Evolutionary conservation across 2,797 vertebrate species (phyloP).

Genomic region (Octomys mimax): DNA sequence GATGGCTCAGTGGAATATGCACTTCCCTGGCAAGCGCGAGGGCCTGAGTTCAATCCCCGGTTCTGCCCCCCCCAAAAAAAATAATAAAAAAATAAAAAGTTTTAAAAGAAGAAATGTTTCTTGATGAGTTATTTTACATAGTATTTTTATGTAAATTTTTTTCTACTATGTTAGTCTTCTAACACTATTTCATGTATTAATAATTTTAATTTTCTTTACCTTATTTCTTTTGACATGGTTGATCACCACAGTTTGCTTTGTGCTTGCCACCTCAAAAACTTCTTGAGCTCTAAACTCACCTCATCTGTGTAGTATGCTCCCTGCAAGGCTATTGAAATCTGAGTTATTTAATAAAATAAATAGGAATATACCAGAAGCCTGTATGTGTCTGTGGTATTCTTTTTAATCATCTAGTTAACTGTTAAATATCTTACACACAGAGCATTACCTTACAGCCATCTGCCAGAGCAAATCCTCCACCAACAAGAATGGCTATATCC

Average conservation of each 20-base stretch:
- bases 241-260: not conserved
- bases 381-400: slow-evolving; percentile 47
- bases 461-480: slow-evolving; percentile 96
- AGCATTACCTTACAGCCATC: slow-evolving; percentile 94
- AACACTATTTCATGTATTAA: slow-evolving; percentile 41
- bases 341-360: slow-evolving; percentile 42
- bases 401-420: slow-evolving; percentile 69
- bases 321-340: slow-evolving; percentile 45
- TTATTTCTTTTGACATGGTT: slow-evolving; percentile 57
- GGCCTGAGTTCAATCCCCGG: too few relatives aligned
- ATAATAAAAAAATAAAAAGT: too few relatives aligned
- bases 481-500: slow-evolving; percentile 95
- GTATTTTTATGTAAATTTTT: not conserved
- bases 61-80: too few relatives aligned
- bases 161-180: slow-evolving; percentile 33
- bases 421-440: slow-evolving; percentile 76
- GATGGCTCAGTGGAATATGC: too few relatives aligned
- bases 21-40: too few relatives aligned
- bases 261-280: slow-evolving; percentile 21
- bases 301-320: not conserved
- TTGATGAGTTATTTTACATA: not conserved
- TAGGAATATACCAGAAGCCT: not conserved
- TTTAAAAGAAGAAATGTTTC: too few relatives aligned
- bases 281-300: slow-evolving; percentile 45
- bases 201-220: slow-evolving; percentile 47